Percentiles rank a stretch among this genome's conserved stretches.
Evolutionary conservation across 92 coral and sea anemone species (phyloP).

Genomic region (Zoanthus sociatus): DNA sequence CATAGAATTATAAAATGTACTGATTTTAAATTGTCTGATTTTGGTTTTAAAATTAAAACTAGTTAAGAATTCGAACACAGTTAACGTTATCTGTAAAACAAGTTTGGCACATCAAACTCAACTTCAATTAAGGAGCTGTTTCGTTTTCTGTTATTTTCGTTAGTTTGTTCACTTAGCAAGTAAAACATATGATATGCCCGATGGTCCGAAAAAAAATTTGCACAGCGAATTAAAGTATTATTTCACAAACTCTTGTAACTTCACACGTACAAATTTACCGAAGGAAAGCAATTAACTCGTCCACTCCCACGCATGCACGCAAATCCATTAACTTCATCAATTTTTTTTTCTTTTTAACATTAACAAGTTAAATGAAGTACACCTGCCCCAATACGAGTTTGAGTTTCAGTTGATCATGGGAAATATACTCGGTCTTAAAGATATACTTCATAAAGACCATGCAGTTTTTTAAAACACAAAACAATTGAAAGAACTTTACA

Average conservation of each 20-base stretch:
- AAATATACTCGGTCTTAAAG: no score
- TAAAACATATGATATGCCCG: background rate
- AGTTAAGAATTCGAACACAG: background rate
- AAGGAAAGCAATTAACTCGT: background rate
- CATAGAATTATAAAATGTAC: background rate
- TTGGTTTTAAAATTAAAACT: background rate
- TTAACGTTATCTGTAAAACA: background rate
- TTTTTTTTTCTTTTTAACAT: background rate
- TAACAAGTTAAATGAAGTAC: background rate
- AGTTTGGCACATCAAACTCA: background rate
- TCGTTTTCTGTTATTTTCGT: background rate
- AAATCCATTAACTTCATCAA: conserved; percentile 4
- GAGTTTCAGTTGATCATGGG: no score
- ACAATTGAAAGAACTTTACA: background rate
- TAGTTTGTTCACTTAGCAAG: background rate
- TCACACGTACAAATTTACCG: background rate
- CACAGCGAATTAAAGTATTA: background rate
- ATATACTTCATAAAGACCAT: no score
- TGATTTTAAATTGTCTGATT: background rate
- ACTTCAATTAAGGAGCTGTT: background rate
- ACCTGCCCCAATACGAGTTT: background rate
- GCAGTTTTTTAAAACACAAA: no score
- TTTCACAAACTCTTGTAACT: background rate
- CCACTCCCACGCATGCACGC: conserved; percentile 13
- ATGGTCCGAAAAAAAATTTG: background rate